Evolutionary conservation across 2,113 vertebrate species (phyloP).

Genomic region (Phodopus roborovskii): DNA sequence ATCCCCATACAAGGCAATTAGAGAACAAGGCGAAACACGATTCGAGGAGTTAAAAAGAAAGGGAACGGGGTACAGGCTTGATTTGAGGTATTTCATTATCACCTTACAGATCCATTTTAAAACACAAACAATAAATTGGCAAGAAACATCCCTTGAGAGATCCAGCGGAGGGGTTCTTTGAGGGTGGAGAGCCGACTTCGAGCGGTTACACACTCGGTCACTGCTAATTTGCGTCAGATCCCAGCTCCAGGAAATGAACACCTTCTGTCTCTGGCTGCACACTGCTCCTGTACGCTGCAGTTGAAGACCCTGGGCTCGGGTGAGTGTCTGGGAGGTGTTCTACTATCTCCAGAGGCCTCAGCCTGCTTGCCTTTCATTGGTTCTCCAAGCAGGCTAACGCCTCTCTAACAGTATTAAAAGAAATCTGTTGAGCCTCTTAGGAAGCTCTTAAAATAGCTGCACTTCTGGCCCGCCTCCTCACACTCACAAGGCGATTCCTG

Average conservation of each 20-base stretch:
- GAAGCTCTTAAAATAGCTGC: constrained; percentile 53
- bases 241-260: constrained; percentile 52
- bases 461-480: not conserved
- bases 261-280: constrained; percentile 52
- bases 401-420: constrained; percentile 67
- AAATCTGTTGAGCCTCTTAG: constrained; percentile 63
- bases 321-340: constrained; percentile 65
- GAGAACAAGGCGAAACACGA: not conserved
- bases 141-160: not conserved
- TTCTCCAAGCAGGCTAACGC: constrained; percentile 75
- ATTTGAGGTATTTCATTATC: not conserved
- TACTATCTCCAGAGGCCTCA: constrained; percentile 47
- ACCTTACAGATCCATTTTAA: not conserved
- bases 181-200: not conserved
- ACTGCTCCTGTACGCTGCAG: constrained; percentile 63
- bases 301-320: constrained; percentile 68
- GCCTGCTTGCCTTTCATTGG: constrained; percentile 71
- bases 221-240: constrained; percentile 67
- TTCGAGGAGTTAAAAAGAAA: not conserved
- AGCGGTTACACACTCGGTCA: not conserved
- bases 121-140: not conserved
- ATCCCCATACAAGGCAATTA: not conserved
- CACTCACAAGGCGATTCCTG: not conserved
- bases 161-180: not conserved
- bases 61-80: not conserved